Conservation (phyloP, 2,113 vertebrate genomes). For the Elanus axillaris region DNA sequence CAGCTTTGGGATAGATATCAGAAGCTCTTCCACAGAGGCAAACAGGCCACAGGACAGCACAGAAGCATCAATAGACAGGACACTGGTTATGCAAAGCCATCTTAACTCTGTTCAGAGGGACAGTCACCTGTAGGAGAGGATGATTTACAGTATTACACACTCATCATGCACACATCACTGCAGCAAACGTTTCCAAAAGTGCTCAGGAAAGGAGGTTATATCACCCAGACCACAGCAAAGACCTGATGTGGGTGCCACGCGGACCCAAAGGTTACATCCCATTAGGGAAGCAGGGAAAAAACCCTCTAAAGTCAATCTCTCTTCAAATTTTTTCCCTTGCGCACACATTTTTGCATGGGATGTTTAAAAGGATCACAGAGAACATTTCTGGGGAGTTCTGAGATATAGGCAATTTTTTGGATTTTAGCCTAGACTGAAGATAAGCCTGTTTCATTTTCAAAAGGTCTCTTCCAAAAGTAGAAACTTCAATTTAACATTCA, state of each 20-base stretch:
- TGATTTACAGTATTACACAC: not conserved
- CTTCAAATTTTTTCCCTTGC: not conserved
- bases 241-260: not conserved
- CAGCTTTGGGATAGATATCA: not conserved
- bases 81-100: not conserved
- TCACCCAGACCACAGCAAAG: not conserved
- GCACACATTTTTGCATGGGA: not conserved
- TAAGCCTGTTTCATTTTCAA: conserved; percentile 57
- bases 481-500: conserved; percentile 58
- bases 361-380: not conserved
- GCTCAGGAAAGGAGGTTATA: not conserved
- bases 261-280: not conserved
- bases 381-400: conserved; percentile 15
- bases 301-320: not conserved
- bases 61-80: not conserved
- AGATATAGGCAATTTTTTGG: conserved; percentile 44
- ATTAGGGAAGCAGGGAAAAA: not conserved
- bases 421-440: conserved; percentile 58
- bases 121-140: not conserved
- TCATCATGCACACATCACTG: not conserved
- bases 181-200: not conserved
- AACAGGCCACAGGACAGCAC: not conserved
- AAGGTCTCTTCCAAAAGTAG: conserved; percentile 64
- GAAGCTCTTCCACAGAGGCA: not conserved
- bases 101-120: not conserved